Evolutionary conservation across 2,888 invertebrate genomes (phyloP).

Genomic region (Slavum lentiscoides): DNA sequence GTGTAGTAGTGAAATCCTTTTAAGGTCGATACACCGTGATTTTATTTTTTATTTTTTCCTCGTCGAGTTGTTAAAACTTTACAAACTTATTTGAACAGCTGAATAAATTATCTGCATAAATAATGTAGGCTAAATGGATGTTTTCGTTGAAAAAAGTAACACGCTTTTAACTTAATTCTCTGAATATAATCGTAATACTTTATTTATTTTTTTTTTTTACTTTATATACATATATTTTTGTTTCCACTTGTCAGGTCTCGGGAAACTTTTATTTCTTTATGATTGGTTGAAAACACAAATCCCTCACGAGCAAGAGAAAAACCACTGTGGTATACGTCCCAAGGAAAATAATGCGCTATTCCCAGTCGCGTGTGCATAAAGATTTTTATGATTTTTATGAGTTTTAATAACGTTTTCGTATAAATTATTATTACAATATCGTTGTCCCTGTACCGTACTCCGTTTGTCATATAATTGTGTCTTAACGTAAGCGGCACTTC

Average conservation of each 20-base stretch:
- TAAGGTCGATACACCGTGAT: conserved; percentile 22
- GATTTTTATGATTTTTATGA: too few relatives aligned
- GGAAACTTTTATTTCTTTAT: conserved; percentile 26
- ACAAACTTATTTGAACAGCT: conserved; percentile 37
- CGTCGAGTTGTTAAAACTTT: conserved; percentile 48
- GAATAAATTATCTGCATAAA: conserved; percentile 47
- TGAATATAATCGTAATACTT: conserved; percentile 20
- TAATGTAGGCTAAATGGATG: conserved; percentile 36
- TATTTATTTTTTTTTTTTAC: too few relatives aligned
- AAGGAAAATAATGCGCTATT: background rate
- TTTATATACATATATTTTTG: background rate
- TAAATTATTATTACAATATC: conserved; percentile 11
- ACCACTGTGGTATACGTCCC: background rate
- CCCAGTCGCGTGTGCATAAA: conserved; percentile 12
- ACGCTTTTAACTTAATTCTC: conserved; percentile 42
- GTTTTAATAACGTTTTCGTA: background rate
- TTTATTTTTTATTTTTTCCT: conserved; percentile 19
- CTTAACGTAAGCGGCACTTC: background rate
- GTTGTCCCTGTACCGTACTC: background rate
- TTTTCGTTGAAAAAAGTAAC: conserved; percentile 45
- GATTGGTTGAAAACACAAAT: conserved; percentile 26
- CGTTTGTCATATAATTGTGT: background rate
- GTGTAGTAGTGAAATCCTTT: conserved; percentile 12
- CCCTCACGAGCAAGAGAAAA: background rate
- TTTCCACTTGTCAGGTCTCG: conserved; percentile 19